Evolutionary conservation across 2,797 vertebrate genomes (phyloP).

Genomic region (Galagoides demidoff): DNA sequence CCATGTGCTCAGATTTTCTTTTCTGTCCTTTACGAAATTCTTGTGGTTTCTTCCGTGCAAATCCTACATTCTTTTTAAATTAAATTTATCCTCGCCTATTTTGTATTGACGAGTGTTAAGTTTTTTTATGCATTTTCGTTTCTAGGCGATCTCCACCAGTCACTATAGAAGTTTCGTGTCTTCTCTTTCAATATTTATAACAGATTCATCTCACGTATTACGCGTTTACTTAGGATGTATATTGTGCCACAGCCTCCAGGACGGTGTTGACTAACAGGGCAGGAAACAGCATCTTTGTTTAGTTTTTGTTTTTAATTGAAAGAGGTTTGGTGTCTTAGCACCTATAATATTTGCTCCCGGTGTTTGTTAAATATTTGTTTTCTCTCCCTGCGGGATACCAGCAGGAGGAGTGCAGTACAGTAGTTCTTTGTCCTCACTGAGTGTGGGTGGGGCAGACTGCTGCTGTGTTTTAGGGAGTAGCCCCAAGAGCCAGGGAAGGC

Average conservation of each 20-base stretch:
- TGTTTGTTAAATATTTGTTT: not conserved
- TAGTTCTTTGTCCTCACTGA: not conserved
- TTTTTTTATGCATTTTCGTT: constrained; percentile 15
- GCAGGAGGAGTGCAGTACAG: not conserved
- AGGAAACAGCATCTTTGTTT: constrained; percentile 25
- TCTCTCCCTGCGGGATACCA: not conserved
- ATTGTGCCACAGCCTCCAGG: not conserved
- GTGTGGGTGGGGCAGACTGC: not conserved
- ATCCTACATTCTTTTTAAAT: not conserved
- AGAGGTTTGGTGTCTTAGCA: not conserved
- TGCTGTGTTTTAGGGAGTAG: not conserved
- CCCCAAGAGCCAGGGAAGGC: not conserved
- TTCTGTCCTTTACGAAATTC: not conserved
- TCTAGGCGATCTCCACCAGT: constrained; percentile 6
- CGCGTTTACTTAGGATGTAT: not conserved
- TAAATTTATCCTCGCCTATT: constrained; percentile 17
- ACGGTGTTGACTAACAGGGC: not conserved
- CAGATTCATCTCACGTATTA: not conserved
- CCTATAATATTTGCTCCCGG: not conserved
- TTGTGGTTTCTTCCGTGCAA: not conserved
- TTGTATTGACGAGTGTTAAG: constrained; percentile 35
- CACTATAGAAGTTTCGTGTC: not conserved
- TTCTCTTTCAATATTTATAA: not conserved
- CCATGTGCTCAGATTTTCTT: not conserved
- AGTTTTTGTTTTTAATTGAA: constrained; percentile 48